Evolutionary conservation across 2,113 vertebrate genomes (phyloP).

Genomic region (Monopterus albus): DNA sequence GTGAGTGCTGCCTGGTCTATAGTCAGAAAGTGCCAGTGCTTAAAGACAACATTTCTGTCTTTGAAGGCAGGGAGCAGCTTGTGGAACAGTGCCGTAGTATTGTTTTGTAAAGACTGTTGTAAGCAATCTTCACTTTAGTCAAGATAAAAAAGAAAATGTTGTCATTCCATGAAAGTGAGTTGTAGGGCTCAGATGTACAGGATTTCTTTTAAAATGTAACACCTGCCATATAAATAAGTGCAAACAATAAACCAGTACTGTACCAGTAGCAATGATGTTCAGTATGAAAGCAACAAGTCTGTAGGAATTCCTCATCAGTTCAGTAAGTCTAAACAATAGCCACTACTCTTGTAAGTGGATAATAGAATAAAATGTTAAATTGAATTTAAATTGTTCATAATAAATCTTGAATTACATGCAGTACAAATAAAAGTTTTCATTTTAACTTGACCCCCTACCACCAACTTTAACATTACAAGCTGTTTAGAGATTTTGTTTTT

Average conservation of each 20-base stretch:
- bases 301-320: background rate
- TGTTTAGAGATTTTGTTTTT: background rate
- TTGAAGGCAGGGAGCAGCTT: background rate
- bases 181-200: no score
- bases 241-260: no score
- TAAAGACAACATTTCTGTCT: background rate
- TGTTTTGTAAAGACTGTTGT: no score
- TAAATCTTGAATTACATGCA: background rate
- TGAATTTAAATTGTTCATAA: background rate
- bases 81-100: no score
- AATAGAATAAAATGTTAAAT: conserved; percentile 15
- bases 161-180: no score
- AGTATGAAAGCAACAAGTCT: no score
- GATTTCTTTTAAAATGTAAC: no score
- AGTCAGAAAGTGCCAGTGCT: background rate
- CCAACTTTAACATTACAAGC: background rate
- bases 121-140: no score
- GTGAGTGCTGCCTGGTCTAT: conserved; percentile 7
- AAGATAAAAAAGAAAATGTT: no score
- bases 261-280: no score
- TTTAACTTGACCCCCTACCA: background rate
- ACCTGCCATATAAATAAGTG: no score
- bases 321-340: background rate
- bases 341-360: conserved; percentile 8
- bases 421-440: background rate